Evolutionary conservation across 1,140 invertebrate genomes (phyloP).

Genomic region (Philopotamus ludificatus): DNA sequence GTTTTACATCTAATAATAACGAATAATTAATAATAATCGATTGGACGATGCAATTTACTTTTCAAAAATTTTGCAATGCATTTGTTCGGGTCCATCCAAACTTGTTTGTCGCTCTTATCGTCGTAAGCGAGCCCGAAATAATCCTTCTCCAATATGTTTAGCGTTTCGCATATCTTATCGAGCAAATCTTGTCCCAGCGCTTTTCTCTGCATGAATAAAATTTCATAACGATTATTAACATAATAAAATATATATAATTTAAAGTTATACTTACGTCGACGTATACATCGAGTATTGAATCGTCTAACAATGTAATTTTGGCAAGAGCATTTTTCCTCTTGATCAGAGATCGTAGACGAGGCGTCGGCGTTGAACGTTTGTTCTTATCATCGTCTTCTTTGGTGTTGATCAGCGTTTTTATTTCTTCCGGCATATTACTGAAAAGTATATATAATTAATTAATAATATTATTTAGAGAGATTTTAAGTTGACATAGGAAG

Average conservation of each 20-base stretch:
- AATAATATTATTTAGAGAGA: no score
- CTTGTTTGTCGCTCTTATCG: conserved; percentile 74
- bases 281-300: conserved; percentile 72
- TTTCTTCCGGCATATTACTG: conserved; percentile 60
- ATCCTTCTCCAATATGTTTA: conserved; percentile 91
- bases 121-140: conserved; percentile 91
- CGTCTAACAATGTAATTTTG: conserved; percentile 77
- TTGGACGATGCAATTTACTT: conserved; percentile 61
- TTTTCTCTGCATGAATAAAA: conserved; percentile 70
- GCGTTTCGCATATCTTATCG: conserved; percentile 82
- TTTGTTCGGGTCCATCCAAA: conserved; percentile 87
- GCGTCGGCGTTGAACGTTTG: conserved; percentile 49
- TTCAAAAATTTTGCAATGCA: conserved; percentile 86
- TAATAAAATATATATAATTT: neutral
- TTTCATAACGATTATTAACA: neutral
- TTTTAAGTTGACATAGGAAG: no score
- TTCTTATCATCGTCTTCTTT: conserved; percentile 53
- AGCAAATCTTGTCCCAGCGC: conserved; percentile 84
- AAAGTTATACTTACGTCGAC: conserved; percentile 67
- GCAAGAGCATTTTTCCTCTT: conserved; percentile 61
- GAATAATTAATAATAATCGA: conserved; percentile 3
- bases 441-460: conserved; percentile 31
- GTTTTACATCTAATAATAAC: conserved; percentile 22
- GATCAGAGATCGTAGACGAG: conserved; percentile 54
- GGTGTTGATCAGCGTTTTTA: conserved; percentile 55